phyloP scores from a whole-genome alignment of 2,888 invertebrate species.

The Sympetrum striolatum region DNA sequence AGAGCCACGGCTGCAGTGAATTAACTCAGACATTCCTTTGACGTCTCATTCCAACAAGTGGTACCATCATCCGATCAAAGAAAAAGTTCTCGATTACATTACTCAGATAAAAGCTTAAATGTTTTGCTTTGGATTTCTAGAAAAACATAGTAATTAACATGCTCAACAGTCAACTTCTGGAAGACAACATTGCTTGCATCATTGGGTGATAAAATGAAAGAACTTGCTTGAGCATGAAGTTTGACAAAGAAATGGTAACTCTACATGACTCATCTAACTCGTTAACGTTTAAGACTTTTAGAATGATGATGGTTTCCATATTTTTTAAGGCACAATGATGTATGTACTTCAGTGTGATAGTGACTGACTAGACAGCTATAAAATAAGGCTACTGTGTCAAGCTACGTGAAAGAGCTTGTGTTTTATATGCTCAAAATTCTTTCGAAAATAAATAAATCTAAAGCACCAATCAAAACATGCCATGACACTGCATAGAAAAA shows the following conservation, averaged over 20 bases:
- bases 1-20: constrained; percentile 32
- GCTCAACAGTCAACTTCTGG: constrained; percentile 27
- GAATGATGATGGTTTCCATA: constrained; percentile 42
- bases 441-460: constrained; percentile 40
- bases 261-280: neutral
- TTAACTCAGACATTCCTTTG: constrained; percentile 5
- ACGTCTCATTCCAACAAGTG: constrained; percentile 23
- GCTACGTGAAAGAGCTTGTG: constrained; percentile 44
- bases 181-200: constrained; percentile 10
- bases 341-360: constrained; percentile 36
- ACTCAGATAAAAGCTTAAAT: neutral
- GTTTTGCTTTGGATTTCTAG: neutral
- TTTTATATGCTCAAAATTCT: constrained; percentile 39
- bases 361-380: constrained; percentile 41
- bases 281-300: constrained; percentile 1
- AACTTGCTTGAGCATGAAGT: constrained; percentile 15
- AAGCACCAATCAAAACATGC: constrained; percentile 44
- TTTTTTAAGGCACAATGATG: constrained; percentile 36
- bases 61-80: constrained; percentile 23
- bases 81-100: neutral
- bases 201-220: constrained; percentile 4
- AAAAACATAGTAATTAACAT: constrained; percentile 1
- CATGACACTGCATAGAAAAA: constrained; percentile 44
- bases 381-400: constrained; percentile 42
- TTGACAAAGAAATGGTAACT: neutral